Base-by-base conservation (phyloP, 2,888 invertebrate species). In the Macaria notata region DNA sequence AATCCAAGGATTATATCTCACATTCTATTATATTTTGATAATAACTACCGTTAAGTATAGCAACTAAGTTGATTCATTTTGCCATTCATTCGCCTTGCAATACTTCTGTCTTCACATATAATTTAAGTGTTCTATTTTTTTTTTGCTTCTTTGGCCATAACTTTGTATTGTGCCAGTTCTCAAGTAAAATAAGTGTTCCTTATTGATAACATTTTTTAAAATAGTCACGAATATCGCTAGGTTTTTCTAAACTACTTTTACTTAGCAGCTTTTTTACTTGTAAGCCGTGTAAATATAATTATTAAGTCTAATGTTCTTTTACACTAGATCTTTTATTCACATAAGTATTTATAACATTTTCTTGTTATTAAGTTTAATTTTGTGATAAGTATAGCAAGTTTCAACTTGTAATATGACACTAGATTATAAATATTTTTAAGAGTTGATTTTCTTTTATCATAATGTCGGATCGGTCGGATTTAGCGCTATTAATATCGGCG, bases 201-300 rank as follows among this genome's bases (percentile, higher is more conserved):
- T 61, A 51, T 43, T 59, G 59, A 54, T 55, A 58, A 57, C 7
- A 36, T 36, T 36, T 41, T 41, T 41, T 41, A 9, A n/a, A n/a
- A 8, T 8, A 41, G 41, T 41, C n/a, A 41, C 41, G 9, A 43
- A 33, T 48, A 55, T 54, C 39, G 49, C 45, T 57, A 62, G 58
- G 50, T 61, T 60, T 9, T 39, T 65, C 64, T 56, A 70, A 69
- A 72, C 65, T 36, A 36, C 59, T 61, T 64, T 61, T 69, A 62
- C 65, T 68, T 69, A 65, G 59, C 61, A 62, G 57, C 48, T 52
- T 51, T 61, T 72, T 75, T 73, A 75, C 73, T 54, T 70, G 19
- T 84, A 83, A 81, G 78, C 68, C 70, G 75, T 88, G 87, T 88
- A 88, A 83, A 88, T 82, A 84, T 88, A 88, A 86, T 87, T 87